Base-by-base conservation (phyloP, 2,113 vertebrate species). In the Narcine bancroftii region DNA sequence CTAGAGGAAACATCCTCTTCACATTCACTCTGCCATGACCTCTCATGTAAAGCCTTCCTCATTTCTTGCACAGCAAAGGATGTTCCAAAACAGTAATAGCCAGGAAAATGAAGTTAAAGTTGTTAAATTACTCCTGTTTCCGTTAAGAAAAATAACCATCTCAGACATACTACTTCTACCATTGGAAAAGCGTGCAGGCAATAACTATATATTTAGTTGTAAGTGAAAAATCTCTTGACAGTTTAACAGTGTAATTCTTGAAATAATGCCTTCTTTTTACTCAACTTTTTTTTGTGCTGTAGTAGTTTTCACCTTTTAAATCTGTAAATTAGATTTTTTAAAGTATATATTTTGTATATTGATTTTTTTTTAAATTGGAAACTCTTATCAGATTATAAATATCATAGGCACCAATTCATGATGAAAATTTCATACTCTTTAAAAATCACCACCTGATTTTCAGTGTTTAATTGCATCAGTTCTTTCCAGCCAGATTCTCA, bases 81-180 rank as follows among this genome's bases (percentile, higher is more conserved):
- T 81, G 42, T 81, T 81, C 53, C 53, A 85, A 85, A 85, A 85
- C 17, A n/a, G 81, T 60, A 87, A 87, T 87, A 56, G 19, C 53
- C 50, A 15, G 81, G 81, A 60, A 60, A 75, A 60, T 36, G 50
- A 87, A 87, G 60, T 87, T 36, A 60, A 36, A n/a, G 33, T 60
- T 36, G 33, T 87, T 87, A 60, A 60, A 36, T 60, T 36, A 60
- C 36, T 36, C 10, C 81, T 60, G n/a, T 39, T 87, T 87, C 50
- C 60, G 81, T 60, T 87, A 87, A 60, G 53, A 29, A 19, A 60
- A 36, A 60, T n/a, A 60, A 36, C 81, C 50, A 85, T 85, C 15
- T 60, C 50, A 87, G 81, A 87, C 56, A 87, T 60, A 21, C 9
- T 60, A 60, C 36, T 85, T 83, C 39, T 75, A 39, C 72, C n/a